phyloP scores from a whole-genome alignment of 2,113 vertebrate species.

The Pelmatolapia mariae region DNA sequence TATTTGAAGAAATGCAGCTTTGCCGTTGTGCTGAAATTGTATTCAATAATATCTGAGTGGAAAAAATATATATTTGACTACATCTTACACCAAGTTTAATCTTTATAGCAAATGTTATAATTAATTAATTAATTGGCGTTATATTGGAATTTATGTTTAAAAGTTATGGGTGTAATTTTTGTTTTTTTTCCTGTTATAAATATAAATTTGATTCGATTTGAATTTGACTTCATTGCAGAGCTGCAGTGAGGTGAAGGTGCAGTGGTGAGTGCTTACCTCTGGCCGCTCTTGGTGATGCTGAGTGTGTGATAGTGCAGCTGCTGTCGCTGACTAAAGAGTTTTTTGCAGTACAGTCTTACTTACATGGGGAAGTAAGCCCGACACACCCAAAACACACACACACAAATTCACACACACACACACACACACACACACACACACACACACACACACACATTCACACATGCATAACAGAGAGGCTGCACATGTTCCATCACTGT shows the following conservation, averaged over 20 bases:
- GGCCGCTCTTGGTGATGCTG: constrained; percentile 23
- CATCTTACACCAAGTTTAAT: not conserved
- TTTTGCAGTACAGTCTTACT: constrained; percentile 9
- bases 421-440: not conserved
- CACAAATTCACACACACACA: not conserved
- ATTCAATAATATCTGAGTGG: not conserved
- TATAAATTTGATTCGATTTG: not conserved
- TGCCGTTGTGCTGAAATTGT: not conserved
- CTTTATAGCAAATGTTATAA: not conserved
- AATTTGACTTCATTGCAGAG: not conserved
- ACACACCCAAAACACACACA: constrained; percentile 32
- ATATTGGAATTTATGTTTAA: not conserved
- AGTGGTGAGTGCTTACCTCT: constrained; percentile 37
- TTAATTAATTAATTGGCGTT: not conserved
- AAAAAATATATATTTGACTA: not conserved
- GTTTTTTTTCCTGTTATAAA: not conserved
- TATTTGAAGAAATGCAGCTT: not conserved
- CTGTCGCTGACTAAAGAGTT: not conserved
- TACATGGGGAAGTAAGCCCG: constrained; percentile 50
- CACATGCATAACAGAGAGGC: not conserved
- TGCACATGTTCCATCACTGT: not conserved
- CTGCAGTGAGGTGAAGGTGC: not conserved
- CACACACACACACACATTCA: not conserved
- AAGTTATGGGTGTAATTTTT: not conserved
- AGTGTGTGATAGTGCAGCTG: not conserved